Conservation (phyloP, 2,797 vertebrate genomes). For the Poecile montanus region DNA sequence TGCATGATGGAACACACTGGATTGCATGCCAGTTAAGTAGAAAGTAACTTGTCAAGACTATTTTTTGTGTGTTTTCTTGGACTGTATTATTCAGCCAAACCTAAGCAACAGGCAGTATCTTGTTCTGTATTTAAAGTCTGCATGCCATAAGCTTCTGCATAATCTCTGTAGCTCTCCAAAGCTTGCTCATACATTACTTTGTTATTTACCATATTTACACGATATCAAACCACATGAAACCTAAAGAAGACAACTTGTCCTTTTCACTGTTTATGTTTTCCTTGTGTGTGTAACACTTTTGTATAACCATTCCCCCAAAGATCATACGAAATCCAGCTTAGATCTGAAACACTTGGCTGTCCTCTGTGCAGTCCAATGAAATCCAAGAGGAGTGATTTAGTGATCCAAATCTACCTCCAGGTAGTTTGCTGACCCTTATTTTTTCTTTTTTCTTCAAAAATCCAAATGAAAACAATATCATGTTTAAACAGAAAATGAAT, state of each 20-base stretch:
- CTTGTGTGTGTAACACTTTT: not conserved
- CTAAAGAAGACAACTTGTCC: not conserved
- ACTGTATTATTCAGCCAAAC: not conserved
- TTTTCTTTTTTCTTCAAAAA: not conserved
- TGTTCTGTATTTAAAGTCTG: not conserved
- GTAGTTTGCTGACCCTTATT: not conserved
- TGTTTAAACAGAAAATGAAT: not conserved
- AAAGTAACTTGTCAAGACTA: not conserved
- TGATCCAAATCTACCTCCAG: not conserved
- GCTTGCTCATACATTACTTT: not conserved
- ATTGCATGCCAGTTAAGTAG: not conserved
- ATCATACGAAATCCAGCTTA: not conserved
- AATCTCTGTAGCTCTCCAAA: not conserved
- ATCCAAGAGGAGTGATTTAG: not conserved
- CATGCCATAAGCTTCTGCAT: not conserved
- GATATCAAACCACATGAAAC: conserved; percentile 16
- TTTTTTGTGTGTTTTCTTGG: conserved; percentile 5
- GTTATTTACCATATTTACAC: not conserved
- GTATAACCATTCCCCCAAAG: not conserved
- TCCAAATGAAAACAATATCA: not conserved
- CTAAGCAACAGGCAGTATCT: conserved; percentile 35
- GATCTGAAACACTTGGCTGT: not conserved
- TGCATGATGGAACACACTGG: not conserved
- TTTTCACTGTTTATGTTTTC: not conserved
- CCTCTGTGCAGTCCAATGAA: not conserved